phyloP scores from a whole-genome alignment of 1,140 invertebrate species.

The Pectinophora gossypiella region DNA sequence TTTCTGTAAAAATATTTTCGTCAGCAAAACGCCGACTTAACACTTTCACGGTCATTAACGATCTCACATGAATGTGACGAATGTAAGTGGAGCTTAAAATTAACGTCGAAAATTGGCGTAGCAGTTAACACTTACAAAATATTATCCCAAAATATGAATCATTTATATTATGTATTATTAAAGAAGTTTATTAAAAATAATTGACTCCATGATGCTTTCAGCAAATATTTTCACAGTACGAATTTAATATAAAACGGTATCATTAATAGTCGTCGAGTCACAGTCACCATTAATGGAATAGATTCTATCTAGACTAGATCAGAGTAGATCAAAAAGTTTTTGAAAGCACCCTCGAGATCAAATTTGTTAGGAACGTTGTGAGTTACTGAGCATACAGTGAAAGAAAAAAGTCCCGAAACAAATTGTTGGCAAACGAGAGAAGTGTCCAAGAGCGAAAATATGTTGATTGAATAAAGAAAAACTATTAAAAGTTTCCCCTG shows the following conservation, averaged over 20 bases:
- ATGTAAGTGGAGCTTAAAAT: slow-evolving; percentile 42
- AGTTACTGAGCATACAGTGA: slow-evolving; percentile 29
- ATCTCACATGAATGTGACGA: slow-evolving; percentile 31
- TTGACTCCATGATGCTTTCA: too few species aligned
- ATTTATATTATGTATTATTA: too few species aligned
- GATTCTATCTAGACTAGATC: slow-evolving; percentile 58
- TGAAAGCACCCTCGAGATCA: slow-evolving; percentile 53
- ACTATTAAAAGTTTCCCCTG: slow-evolving; percentile 69
- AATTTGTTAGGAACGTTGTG: slow-evolving; percentile 55
- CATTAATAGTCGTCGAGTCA: too few species aligned
- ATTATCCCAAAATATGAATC: slow-evolving; percentile 7
- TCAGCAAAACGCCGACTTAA: slow-evolving; percentile 8
- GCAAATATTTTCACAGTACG: too few species aligned
- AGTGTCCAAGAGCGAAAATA: slow-evolving; percentile 72
- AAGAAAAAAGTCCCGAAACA: slow-evolving; percentile 63
- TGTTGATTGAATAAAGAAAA: slow-evolving; percentile 75
- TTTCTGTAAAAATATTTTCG: too few species aligned
- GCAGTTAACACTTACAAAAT: slow-evolving; percentile 22
- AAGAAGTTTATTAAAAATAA: too few species aligned
- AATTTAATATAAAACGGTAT: too few species aligned
- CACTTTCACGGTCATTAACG: slow-evolving; percentile 46
- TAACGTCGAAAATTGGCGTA: slow-evolving; percentile 48
- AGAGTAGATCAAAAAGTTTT: slow-evolving; percentile 44
- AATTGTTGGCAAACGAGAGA: slow-evolving; percentile 69
- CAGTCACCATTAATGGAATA: slow-evolving; percentile 25